Evolutionary conservation across 2,113 vertebrate genomes (phyloP).

Genomic region (Bettongia penicillata): DNA sequence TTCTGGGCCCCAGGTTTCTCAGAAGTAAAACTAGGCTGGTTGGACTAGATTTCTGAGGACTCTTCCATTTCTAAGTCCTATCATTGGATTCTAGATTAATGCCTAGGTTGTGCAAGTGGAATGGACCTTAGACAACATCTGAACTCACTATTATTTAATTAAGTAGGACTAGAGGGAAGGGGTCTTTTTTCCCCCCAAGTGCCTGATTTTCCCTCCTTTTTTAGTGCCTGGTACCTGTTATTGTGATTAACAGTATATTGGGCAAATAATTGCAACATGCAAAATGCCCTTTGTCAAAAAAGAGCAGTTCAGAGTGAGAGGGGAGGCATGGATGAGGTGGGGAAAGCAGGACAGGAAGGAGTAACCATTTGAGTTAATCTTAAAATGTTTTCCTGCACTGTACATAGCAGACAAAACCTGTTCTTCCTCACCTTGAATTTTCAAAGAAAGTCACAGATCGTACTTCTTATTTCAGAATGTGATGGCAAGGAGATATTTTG

Average conservation of each 20-base stretch:
- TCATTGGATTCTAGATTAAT: background rate
- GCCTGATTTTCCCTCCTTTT: constrained; percentile 27
- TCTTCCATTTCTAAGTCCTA: background rate
- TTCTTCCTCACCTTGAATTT: background rate
- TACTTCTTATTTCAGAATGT: background rate
- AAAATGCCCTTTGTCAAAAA: constrained; percentile 8
- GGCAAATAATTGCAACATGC: background rate
- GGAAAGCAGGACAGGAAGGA: background rate
- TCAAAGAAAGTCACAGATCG: background rate
- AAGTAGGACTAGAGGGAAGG: constrained; percentile 3
- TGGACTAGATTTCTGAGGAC: background rate
- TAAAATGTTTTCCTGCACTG: background rate
- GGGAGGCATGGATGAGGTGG: background rate
- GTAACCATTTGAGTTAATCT: background rate
- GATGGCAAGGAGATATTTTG: background rate
- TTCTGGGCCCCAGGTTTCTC: background rate
- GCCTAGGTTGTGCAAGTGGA: background rate
- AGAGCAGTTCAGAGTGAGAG: background rate
- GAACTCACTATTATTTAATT: background rate
- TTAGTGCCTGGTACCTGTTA: constrained; percentile 5
- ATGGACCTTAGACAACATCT: background rate
- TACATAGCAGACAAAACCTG: background rate
- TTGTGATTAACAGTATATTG: background rate
- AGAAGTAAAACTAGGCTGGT: background rate
- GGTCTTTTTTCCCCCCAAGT: background rate